Base-by-base conservation (phyloP, 2,797 vertebrate genomes). In the Sebastes hopkinsi region DNA sequence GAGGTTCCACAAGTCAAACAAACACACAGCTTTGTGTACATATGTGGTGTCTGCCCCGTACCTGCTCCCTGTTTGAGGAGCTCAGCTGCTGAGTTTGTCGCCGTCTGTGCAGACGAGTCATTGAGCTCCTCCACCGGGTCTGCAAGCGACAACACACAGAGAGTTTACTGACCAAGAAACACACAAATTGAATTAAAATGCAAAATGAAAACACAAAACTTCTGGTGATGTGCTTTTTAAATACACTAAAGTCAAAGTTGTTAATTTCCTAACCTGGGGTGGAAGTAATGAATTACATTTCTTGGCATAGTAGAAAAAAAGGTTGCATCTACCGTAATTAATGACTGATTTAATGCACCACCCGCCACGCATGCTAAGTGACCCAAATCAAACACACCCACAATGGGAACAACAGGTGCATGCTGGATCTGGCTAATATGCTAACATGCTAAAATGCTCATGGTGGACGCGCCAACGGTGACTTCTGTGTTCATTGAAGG, bases 1-100 rank as follows among this genome's bases (percentile, higher is more conserved):
- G 5, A 18, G 4, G n/a, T 22, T 56, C 36, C 50, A n/a, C 27
- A 29, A 52, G 23, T 54, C 66, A 67, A 60, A 66, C 29, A 61
- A 4, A 70, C 20, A 42, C 32, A 36, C n/a, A 56, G 29, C 27
- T 78, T 6, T 59, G 14, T 36, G 25, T 16, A n/a, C n/a, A 3
- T 14, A 2, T 14, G 56, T 3, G 29, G 3, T 22, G 8, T 66
- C 18, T 50, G 52, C 55, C 6, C 8, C 4, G 23, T 90, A 96
- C 98, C 98, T 97, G 98, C 98, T 60, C 98, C 98, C 89, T 99
- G 98, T 84, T 97, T 99, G 25, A 99, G 95, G 42, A 99, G 96
- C 75, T 99, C 98, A 0, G 96, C 96, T 22, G 98, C 98, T 1
- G 98, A 99, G 88, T 98, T 99, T 75, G 97, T 96, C 0, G 97